Conservation (phyloP, 2,113 vertebrate species). For the Cyphomyrus discorhynchus region DNA sequence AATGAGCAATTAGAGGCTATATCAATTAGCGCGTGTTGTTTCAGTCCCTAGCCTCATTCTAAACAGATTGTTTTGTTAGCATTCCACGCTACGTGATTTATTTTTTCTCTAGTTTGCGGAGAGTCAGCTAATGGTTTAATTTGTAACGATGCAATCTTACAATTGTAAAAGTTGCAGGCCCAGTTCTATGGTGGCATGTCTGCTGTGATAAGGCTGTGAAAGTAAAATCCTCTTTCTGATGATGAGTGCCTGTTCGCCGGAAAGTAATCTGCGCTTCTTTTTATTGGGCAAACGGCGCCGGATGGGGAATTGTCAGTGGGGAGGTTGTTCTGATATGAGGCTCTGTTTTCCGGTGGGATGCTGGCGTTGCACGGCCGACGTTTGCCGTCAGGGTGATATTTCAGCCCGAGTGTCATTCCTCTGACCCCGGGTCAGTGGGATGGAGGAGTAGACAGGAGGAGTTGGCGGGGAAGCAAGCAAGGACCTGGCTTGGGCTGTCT, state of each 20-base stretch:
- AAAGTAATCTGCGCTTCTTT: neutral
- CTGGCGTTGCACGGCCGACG: neutral
- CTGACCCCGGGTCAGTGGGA: neutral
- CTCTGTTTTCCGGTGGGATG: neutral
- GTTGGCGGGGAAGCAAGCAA: neutral
- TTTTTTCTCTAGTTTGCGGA: conserved; percentile 26
- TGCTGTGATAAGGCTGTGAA: conserved; percentile 27
- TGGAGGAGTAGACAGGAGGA: neutral
- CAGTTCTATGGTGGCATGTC: conserved; percentile 35
- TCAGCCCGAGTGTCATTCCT: neutral
- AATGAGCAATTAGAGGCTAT: conserved; percentile 73
- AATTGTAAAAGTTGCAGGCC: conserved; percentile 32
- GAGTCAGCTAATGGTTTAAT: conserved; percentile 31
- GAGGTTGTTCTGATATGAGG: neutral
- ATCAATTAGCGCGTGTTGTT: conserved; percentile 68
- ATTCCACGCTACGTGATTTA: conserved; percentile 31
- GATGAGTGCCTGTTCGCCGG: neutral
- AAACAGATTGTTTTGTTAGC: conserved; percentile 44
- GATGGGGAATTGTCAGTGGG: neutral
- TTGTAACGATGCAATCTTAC: conserved; percentile 29
- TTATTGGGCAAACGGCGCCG: neutral
- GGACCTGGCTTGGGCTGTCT: neutral
- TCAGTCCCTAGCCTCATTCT: conserved; percentile 66
- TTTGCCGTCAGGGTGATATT: neutral
- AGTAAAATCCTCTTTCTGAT: conserved; percentile 30